Base-by-base conservation (phyloP, 2,797 vertebrate species). In the Hapalemur alaotrensis region DNA sequence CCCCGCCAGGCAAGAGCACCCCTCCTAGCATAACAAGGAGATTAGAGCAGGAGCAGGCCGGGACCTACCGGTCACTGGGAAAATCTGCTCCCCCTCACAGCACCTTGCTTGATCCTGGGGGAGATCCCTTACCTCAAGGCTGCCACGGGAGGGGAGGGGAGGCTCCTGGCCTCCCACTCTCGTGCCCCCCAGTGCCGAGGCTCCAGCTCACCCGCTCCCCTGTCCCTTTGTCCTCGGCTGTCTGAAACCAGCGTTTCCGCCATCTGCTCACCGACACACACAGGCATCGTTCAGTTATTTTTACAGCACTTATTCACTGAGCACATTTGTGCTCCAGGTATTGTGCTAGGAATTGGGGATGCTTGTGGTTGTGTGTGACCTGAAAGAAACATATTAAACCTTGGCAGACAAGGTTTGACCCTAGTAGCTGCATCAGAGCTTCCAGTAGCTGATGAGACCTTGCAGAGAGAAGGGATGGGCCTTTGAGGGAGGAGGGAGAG, bases 21-120 rank as follows among this genome's bases (percentile, higher is more conserved):
- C 52, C 18, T 52, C 61, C 61, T n/a, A 81, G 81, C 94, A 89
- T 79, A 94, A 61, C 48, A 93, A 93, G 83, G 63, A 59, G 61
- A 72, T 85, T 3, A 35, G 65, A 93, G 50, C 67, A 67, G 61
- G 14, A 93, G 50, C 67, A 67, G 61, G 14, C 35, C 10, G 41
- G 69, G 80, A 38, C 93, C 82, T 52, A 38, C 61, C 32, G 50
- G 59, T 35, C 70, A 67, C 46, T n/a, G 46, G 69, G 43, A 79
- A 93, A 88, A 86, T n/a, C 54, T 85, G 18, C 25, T 83, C 32
- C 13, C 50, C 15, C 3, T 82, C 32, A 48, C 18, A 76, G 80
- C 13, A 8, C 1, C 12, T 54, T 41, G 46, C 48, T 78, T 54
- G 18, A 59, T 93, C 63, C 92, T 46, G 28, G 28, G 52, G 15